A percentile compares a stretch with the other conserved stretches of the same genome.
Evolutionary conservation across 2,113 vertebrate species (phyloP).

Genomic region (Pantherophis guttatus): DNA sequence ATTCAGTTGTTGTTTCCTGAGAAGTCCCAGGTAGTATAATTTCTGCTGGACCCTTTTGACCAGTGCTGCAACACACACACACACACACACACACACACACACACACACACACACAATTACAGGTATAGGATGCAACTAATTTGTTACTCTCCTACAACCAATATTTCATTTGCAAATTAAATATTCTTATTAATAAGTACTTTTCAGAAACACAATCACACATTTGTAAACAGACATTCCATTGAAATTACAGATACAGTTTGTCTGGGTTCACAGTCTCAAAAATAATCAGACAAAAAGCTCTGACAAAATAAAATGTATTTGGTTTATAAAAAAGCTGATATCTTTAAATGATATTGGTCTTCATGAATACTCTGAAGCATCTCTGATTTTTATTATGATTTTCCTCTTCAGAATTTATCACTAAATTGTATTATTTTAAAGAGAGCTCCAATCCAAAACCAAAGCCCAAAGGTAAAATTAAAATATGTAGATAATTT

Average conservation of each 20-base stretch:
- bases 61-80: no score
- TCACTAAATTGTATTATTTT: neutral
- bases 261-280: neutral
- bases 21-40: no score
- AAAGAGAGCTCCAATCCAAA: slow-evolving; percentile 15
- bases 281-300: neutral
- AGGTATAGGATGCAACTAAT: no score
- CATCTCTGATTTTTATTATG: neutral
- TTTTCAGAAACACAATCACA: neutral
- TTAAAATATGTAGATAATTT: slow-evolving; percentile 26
- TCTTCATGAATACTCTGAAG: neutral
- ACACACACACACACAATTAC: no score
- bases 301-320: neutral
- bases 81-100: no score
- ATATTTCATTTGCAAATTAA: neutral
- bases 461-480: slow-evolving; percentile 12
- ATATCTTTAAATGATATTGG: neutral
- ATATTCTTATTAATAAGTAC: neutral
- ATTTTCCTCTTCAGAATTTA: neutral
- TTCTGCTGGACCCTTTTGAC: no score
- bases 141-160: neutral
- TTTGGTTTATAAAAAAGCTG: neutral
- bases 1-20: no score
- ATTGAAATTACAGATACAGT: neutral
- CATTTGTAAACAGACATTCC: neutral